Base-by-base conservation (phyloP, 2,888 invertebrate species). In the Caenorhabditis plicata region DNA sequence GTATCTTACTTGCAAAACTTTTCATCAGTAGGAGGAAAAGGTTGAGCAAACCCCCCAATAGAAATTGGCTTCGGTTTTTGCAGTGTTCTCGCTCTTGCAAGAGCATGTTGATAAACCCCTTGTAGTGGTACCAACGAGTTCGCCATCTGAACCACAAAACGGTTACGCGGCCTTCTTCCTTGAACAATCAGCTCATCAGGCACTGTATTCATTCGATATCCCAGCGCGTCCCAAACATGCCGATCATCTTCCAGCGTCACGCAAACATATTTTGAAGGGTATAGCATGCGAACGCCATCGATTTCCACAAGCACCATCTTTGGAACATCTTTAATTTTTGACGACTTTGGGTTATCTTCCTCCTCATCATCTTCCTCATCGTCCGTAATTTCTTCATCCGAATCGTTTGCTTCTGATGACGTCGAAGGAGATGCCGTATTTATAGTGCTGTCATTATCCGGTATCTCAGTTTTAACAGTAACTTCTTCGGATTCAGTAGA, bases 211-310 rank as follows among this genome's bases (percentile, higher is more conserved):
- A 48, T 38, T 23, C 39, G 46, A 13, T 40, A 13, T 17, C 55
- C 55, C 26, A 51, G 23, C 0, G 61, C 22, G n/a, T 61, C 61
- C 17, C 48, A 41, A 41, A 48, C 42, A 8, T 40, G 33, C 17
- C 50, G 35, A 48, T 77, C 78, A 33, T 91, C 91, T 87, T 90
- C 86, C 83, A 90, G 90, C 68, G 92, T 90, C 78, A 90, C 88
- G 82, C 94, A 87, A 78, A 92, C 92, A 84, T 92, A 96, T 83
- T 90, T 90, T 60, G 90, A 88, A 42, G 96, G 96, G 85, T 96
- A 96, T 68, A 90, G 88, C 91, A 96, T 91, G 82, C 91, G 88
- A 62, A 91, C 89, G 43, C 92, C 92, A 79, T 91, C 92, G 82
- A 87, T 86, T 68, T 87, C 69, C 9, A 78, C 60, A 19, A 68